phyloP scores from a whole-genome alignment of 2,797 vertebrate genomes.

The Notolabrus celidotus region DNA sequence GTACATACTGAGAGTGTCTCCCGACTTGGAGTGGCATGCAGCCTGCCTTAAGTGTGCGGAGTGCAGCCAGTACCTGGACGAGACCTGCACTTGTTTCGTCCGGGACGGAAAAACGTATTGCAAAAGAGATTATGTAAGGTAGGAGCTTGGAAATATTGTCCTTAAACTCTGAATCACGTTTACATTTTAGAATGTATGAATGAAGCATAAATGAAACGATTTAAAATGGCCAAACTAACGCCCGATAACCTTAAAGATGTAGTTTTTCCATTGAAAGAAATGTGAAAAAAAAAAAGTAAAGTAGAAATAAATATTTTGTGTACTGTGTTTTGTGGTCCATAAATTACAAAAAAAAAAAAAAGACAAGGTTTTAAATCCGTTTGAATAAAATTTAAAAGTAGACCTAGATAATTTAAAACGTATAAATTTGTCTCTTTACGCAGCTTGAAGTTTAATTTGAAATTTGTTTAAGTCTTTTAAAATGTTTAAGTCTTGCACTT shows the following conservation, averaged over 20 bases:
- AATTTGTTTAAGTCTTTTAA: background rate
- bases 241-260: too few relatives aligned
- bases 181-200: background rate
- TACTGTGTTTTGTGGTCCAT: too few relatives aligned
- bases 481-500: too few relatives aligned
- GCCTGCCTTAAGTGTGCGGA: constrained; percentile 97
- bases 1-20: constrained; percentile 95
- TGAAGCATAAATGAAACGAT: background rate
- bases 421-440: background rate
- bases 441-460: constrained; percentile 5
- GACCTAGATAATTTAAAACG: background rate
- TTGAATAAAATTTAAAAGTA: background rate
- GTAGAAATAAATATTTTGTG: too few relatives aligned
- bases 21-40: constrained; percentile 97
- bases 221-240: too few relatives aligned
- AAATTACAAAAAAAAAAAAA: too few relatives aligned
- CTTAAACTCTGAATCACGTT: background rate
- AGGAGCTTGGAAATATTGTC: constrained; percentile 42
- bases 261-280: too few relatives aligned
- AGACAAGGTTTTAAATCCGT: background rate
- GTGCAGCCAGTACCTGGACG: constrained; percentile 95
- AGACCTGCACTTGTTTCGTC: constrained; percentile 97
- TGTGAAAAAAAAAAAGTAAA: too few relatives aligned
- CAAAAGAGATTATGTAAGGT: constrained; percentile 97
- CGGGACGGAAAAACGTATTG: constrained; percentile 97